Base-by-base conservation (phyloP, 2,113 vertebrate species). In the Hippocampus guttulatus region DNA sequence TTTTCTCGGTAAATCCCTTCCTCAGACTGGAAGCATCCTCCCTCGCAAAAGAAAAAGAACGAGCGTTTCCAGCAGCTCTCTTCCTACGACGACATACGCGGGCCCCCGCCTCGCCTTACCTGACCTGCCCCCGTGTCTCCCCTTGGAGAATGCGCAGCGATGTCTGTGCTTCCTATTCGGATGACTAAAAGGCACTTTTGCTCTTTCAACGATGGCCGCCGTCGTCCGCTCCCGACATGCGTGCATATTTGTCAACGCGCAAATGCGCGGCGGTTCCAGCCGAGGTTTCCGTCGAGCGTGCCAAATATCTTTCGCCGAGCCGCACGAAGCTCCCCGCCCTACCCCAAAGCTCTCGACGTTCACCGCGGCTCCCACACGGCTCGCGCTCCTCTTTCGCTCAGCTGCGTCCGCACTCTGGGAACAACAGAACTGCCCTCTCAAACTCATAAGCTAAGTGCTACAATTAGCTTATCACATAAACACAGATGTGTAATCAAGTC, bases 141-240 rank as follows among this genome's bases (percentile, higher is more conserved):
- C 73, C 0, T 20, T 81, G 11, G 68, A 80, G 84, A 86, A 79
- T 85, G 23, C 83, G 82, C 86, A 73, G 68, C 52, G 83, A 84
- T 68, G 77, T 63, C 87, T 87, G 86, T 40, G 79, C 85, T 90
- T 89, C 92, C 87, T 88, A 84, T 85, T 70, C 75, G 86, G 91
- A 84, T 82, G 76, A 77, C 80, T 82, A 70, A 89, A 88, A 82
- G 81, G 87, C 78, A 79, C 83, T 84, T 87, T 82, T 88, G 78
- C 75, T 12, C 27, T 69, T 83, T 86, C 77, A 87, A 76, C 87
- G 80, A 86, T 72, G 77, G 70, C 71, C 79, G 73, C 30, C 64
- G 62, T 75, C 7, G 85, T 80, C 85, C 55, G 75, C 81, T 70
- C 69, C 76, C 64, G 62, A 45, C 18, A 14, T 66, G 67, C 70